A percentile compares a stretch with the other conserved stretches of the same genome.
Evolutionary conservation across 2,888 invertebrate genomes (phyloP).

Genomic region (Ichneumoninae sp.): DNA sequence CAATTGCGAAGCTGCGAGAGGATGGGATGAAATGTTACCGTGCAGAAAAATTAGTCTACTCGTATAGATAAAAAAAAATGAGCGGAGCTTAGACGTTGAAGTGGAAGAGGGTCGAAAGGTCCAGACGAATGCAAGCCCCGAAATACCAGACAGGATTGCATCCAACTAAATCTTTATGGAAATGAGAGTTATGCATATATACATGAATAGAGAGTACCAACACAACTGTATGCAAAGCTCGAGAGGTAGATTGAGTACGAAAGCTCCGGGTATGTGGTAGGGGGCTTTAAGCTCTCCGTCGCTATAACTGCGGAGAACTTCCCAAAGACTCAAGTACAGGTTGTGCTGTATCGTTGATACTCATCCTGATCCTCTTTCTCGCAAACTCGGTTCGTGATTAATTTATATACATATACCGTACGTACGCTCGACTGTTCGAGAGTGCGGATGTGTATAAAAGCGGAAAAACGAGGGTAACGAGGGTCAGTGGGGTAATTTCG

Average conservation of each 20-base stretch:
- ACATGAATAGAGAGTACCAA: constrained; percentile 42
- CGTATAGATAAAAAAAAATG: constrained; percentile 13
- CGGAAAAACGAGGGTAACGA: background rate
- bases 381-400: constrained; percentile 18
- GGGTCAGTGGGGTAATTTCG: background rate
- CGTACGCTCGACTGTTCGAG: constrained; percentile 4
- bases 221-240: constrained; percentile 37
- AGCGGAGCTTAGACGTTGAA: background rate
- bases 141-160: constrained; percentile 48
- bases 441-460: background rate
- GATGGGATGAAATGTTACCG: constrained; percentile 4
- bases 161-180: constrained; percentile 57
- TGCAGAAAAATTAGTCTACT: constrained; percentile 38
- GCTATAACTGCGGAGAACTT: constrained; percentile 27
- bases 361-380: constrained; percentile 26
- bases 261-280: constrained; percentile 29
- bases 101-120: constrained; percentile 27
- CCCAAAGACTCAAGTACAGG: constrained; percentile 25
- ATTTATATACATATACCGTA: constrained; percentile 14
- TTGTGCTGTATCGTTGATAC: constrained; percentile 6
- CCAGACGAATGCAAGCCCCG: constrained; percentile 31
- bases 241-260: constrained; percentile 55
- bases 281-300: constrained; percentile 38
- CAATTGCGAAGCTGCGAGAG: background rate
- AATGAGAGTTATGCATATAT: constrained; percentile 34